A percentile compares a stretch with the other conserved stretches of the same genome.
Evolutionary conservation across 2,888 invertebrate genomes (phyloP).

Genomic region (Limnephilus marmoratus): DNA sequence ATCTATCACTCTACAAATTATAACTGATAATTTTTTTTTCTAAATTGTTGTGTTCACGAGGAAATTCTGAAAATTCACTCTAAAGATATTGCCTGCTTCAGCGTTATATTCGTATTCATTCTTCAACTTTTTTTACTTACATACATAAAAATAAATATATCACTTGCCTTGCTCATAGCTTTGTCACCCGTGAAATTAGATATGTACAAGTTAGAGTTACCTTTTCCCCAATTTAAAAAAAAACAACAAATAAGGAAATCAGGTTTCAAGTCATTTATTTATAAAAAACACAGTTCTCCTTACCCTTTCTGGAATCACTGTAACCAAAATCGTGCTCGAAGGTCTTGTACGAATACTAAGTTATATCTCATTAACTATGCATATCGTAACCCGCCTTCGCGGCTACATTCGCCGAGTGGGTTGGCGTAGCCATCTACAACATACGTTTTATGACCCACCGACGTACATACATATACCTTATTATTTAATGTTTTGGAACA

Average conservation of each 20-base stretch:
- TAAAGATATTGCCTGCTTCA: not conserved
- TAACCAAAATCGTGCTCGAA: not conserved
- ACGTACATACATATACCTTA: not conserved
- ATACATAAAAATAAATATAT: not conserved
- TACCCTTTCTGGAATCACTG: not conserved
- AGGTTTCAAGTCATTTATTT: no score
- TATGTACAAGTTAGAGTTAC: no score
- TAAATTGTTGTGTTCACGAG: no score
- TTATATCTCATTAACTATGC: not conserved
- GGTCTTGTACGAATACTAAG: constrained; percentile 19
- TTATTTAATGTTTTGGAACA: no score
- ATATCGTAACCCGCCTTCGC: not conserved
- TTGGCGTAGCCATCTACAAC: not conserved
- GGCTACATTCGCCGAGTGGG: not conserved
- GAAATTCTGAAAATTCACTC: not conserved
- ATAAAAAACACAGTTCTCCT: not conserved
- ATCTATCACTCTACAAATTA: no score
- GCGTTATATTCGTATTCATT: not conserved
- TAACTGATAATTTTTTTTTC: no score
- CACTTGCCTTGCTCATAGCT: not conserved
- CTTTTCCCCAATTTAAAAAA: no score
- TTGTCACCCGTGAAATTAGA: not conserved
- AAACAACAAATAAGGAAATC: no score
- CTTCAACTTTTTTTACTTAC: not conserved
- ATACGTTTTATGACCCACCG: not conserved